These are phyloP conservation scores for Morpho helenor DNA, from an alignment of 2,888 invertebrate genomes.

Conservation along the genomic window DNA sequence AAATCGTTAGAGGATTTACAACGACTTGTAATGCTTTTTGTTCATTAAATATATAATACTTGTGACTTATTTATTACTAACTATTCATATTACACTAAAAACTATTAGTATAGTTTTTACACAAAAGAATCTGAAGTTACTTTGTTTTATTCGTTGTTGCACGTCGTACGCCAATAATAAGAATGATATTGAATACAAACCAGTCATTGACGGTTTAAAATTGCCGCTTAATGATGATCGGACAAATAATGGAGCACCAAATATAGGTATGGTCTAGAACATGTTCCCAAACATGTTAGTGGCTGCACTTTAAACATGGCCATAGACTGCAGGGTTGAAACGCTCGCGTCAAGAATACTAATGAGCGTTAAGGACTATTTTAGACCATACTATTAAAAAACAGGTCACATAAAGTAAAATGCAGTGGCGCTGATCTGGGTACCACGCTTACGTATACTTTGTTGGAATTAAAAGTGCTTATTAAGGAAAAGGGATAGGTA, in stretches of 20 bases:
- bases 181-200: constrained; percentile 10
- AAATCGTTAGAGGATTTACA: too few relatives aligned
- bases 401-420: constrained; percentile 69
- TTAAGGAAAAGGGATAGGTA: constrained; percentile 43
- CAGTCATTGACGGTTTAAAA: constrained; percentile 23
- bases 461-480: constrained; percentile 62
- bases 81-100: background rate
- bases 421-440: constrained; percentile 54
- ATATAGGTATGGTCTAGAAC: constrained; percentile 44
- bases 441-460: constrained; percentile 47
- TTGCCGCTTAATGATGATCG: constrained; percentile 28
- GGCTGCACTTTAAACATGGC: constrained; percentile 46
- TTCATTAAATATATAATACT: too few relatives aligned
- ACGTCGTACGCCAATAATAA: constrained; percentile 11
- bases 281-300: constrained; percentile 52
- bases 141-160: constrained; percentile 11
- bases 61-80: background rate
- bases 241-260: constrained; percentile 30
- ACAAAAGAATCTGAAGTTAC: background rate
- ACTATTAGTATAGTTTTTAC: background rate
- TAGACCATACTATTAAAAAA: constrained; percentile 66
- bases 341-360: constrained; percentile 54
- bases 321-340: constrained; percentile 47
- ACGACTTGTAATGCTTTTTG: too few relatives aligned
- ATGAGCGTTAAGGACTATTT: constrained; percentile 61